Percentiles rank a stretch among this genome's conserved stretches.
Conservation (phyloP, 2,797 vertebrate species). For the Myotis vivesi region DNA sequence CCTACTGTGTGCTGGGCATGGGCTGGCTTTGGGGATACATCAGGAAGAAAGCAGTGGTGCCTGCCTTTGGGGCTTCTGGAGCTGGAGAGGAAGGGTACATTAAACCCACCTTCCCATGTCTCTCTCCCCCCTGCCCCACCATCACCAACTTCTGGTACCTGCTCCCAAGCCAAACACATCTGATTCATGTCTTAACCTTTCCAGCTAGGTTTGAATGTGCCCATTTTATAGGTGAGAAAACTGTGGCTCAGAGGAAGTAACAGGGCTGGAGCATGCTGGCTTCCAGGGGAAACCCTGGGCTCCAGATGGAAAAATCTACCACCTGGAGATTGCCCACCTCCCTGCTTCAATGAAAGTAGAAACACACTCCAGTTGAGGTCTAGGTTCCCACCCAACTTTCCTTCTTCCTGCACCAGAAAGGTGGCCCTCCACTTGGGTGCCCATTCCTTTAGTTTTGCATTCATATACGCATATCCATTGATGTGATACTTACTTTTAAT, state of each 20-base stretch:
- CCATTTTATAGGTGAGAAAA: background rate
- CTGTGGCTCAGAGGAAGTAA: background rate
- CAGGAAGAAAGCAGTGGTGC: background rate
- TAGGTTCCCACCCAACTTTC: background rate
- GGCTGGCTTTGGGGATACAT: background rate
- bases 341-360: background rate
- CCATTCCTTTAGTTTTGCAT: background rate
- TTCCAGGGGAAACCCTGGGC: background rate
- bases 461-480: background rate
- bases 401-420: background rate
- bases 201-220: background rate
- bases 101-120: background rate
- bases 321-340: too few relatives aligned
- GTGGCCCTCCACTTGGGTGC: background rate
- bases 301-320: background rate
- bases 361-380: background rate
- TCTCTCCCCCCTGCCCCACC: background rate
- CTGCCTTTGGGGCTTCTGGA: background rate
- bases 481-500: background rate
- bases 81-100: background rate
- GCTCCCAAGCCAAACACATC: background rate
- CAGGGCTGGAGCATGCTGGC: background rate
- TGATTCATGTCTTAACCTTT: background rate
- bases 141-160: background rate
- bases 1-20: background rate